Percentiles rank a stretch among this genome's conserved stretches.
Conservation (phyloP, 2,113 vertebrate genomes). For the Meriones unguiculatus region DNA sequence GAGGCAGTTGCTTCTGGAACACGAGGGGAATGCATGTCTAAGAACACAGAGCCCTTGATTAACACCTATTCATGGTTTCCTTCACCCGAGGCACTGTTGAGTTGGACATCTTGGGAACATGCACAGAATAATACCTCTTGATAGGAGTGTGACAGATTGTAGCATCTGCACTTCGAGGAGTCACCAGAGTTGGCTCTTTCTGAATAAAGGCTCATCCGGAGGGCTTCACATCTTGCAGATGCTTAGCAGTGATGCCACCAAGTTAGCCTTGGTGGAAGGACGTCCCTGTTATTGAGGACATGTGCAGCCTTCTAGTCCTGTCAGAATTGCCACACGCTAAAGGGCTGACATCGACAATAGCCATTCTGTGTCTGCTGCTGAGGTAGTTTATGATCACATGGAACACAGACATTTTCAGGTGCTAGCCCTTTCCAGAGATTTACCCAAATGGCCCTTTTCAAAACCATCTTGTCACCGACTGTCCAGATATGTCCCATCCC, state of each 20-base stretch:
- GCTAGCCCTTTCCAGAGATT: not conserved
- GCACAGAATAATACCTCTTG: not conserved
- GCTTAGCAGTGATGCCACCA: not conserved
- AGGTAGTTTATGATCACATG: not conserved
- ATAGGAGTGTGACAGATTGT: not conserved
- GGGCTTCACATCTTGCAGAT: not conserved
- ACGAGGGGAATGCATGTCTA: not conserved
- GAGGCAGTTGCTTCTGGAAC: not conserved
- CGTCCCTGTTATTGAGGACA: not conserved
- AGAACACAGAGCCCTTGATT: not conserved
- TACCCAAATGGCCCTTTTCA: not conserved
- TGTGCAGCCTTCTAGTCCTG: not conserved
- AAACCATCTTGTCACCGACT: not conserved
- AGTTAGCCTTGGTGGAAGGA: not conserved
- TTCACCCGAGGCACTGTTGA: not conserved
- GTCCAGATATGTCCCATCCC: not conserved
- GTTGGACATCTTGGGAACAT: not conserved
- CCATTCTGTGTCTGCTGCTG: not conserved
- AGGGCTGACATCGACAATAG: not conserved
- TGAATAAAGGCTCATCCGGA: not conserved
- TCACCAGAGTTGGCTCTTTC: not conserved
- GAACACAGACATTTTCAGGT: conserved; percentile 7
- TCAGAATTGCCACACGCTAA: not conserved
- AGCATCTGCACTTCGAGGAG: not conserved
- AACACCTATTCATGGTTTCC: not conserved